Percentiles rank a stretch among this genome's conserved stretches.
phyloP scores from a whole-genome alignment of 2,797 vertebrate genomes.

The Neopelma chrysocephalum region DNA sequence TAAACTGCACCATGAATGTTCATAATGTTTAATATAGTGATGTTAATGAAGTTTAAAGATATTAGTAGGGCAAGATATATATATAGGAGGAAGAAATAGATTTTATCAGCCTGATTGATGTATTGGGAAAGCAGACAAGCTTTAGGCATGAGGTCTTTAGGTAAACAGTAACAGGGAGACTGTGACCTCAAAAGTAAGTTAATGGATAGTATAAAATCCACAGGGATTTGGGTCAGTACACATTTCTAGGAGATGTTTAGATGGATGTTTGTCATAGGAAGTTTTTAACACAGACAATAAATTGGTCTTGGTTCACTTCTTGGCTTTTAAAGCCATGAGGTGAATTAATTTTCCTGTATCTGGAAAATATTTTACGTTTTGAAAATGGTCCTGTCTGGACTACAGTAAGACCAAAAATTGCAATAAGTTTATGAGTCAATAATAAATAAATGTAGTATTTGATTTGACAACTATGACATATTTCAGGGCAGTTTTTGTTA shows the following conservation, averaged over 20 bases:
- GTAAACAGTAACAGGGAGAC: neutral
- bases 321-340: neutral
- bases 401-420: neutral
- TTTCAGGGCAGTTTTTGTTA: neutral
- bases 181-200: neutral
- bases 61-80: neutral
- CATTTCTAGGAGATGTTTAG: neutral
- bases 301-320: neutral
- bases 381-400: neutral
- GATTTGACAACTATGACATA: neutral
- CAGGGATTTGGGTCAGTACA: neutral
- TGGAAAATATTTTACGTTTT: neutral
- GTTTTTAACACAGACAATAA: neutral
- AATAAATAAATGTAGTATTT: neutral
- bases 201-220: neutral
- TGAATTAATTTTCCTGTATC: neutral
- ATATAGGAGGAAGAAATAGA: neutral
- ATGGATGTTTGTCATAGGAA: neutral
- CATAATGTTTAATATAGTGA: neutral
- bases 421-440: neutral
- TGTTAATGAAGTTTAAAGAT: neutral
- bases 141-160: neutral
- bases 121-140: neutral
- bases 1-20: neutral
- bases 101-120: neutral